These are phyloP conservation scores for Xenentodon cancila DNA, from an alignment of 2,797 vertebrate genomes.

Conservation along the genomic window DNA sequence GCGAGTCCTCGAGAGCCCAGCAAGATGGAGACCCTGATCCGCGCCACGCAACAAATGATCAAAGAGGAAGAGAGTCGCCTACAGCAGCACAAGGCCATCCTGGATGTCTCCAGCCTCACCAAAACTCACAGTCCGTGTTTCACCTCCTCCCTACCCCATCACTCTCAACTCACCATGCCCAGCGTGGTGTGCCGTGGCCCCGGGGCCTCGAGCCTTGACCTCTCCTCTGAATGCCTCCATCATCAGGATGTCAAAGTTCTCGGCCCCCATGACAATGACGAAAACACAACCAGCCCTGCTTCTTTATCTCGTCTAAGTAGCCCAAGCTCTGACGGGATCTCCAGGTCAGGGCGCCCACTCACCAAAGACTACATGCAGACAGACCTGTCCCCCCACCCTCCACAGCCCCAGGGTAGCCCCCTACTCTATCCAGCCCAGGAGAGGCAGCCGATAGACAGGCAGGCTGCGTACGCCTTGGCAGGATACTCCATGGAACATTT, in stretches of 20 bases:
- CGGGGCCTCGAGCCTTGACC: constrained; percentile 75
- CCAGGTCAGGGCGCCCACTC: constrained; percentile 77
- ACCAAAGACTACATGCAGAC: constrained; percentile 92
- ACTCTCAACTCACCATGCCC: constrained; percentile 84
- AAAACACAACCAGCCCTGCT: constrained; percentile 85
- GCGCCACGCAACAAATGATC: constrained; percentile 96
- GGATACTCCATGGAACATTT: constrained; percentile 95
- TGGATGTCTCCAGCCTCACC: constrained; percentile 85
- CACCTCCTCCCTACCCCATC: constrained; percentile 83
- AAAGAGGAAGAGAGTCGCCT: constrained; percentile 94
- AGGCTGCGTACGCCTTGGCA: constrained; percentile 89
- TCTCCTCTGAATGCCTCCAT: constrained; percentile 86
- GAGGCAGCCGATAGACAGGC: constrained; percentile 91
- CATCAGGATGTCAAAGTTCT: constrained; percentile 86
- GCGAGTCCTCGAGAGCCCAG: constrained; percentile 90
- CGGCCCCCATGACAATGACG: constrained; percentile 87
- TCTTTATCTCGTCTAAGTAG: constrained; percentile 91
- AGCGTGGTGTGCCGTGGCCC: constrained; percentile 86
- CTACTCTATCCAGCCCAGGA: constrained; percentile 88
- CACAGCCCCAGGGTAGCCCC: constrained; percentile 86
- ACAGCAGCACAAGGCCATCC: constrained; percentile 86
- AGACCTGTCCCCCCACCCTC: constrained; percentile 87
- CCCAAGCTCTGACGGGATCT: constrained; percentile 90
- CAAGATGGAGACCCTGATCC: constrained; percentile 95
- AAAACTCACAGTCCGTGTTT: constrained; percentile 89